Percentiles rank a stretch among this genome's conserved stretches.
phyloP scores from a whole-genome alignment of 2,797 vertebrate species.

The Takifugu rubripes region DNA sequence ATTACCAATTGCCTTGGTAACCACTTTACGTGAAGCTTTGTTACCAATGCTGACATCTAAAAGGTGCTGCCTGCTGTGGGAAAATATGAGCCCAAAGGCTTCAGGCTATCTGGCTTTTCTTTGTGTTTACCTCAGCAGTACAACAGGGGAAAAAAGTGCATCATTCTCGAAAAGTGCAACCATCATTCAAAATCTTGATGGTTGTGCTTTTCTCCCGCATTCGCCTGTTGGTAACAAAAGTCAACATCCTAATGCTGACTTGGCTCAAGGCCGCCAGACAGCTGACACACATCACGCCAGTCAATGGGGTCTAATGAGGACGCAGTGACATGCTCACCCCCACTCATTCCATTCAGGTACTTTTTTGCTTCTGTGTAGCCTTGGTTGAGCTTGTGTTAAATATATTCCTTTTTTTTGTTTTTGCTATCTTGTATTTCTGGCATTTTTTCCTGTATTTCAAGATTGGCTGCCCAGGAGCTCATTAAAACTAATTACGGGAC shows the following conservation, averaged over 20 bases:
- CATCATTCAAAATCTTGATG: too few relatives aligned
- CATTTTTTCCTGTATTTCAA: slow-evolving; percentile 37
- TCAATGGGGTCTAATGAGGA: slow-evolving; percentile 22
- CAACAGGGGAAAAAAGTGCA: not conserved
- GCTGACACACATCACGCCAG: slow-evolving; percentile 9
- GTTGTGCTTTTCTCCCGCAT: not conserved
- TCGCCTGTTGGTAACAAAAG: slow-evolving; percentile 10
- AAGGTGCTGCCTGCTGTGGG: slow-evolving; percentile 32
- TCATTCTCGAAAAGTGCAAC: too few relatives aligned
- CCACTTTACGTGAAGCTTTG: slow-evolving; percentile 33
- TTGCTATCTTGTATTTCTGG: slow-evolving; percentile 38
- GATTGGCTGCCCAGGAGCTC: slow-evolving; percentile 46
- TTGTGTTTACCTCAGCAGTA: slow-evolving; percentile 17
- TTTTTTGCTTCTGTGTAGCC: slow-evolving; percentile 1
- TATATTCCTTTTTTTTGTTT: slow-evolving; percentile 1
- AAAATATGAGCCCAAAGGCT: slow-evolving; percentile 30
- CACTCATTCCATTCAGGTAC: slow-evolving; percentile 13
- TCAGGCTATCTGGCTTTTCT: slow-evolving; percentile 22
- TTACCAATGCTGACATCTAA: slow-evolving; percentile 42
- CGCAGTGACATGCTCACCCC: slow-evolving; percentile 5
- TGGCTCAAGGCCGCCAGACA: not conserved
- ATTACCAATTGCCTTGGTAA: slow-evolving; percentile 16
- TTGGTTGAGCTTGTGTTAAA: not conserved
- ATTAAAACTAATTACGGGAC: not conserved
- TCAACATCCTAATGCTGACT: slow-evolving; percentile 18